Base-by-base conservation (phyloP, 2,888 invertebrate genomes). In the Xanthorhoe spadicearia region DNA sequence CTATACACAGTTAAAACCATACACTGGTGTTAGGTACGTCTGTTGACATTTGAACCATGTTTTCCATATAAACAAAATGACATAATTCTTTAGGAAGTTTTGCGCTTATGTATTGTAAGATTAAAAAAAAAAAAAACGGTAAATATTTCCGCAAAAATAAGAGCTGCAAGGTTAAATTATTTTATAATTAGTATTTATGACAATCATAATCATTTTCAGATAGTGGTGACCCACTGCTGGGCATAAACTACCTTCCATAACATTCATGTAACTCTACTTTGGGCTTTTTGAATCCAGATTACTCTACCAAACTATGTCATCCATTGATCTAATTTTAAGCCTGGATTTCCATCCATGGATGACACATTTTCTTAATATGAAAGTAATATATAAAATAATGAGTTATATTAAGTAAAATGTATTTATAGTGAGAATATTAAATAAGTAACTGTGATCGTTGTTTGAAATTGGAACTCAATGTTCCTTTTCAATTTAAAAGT, bases 21-120 rank as follows among this genome's bases (percentile, higher is more conserved):
- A 57, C 50, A 49, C 28, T 46, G 43, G 53, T 53, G 32, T 51
- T 32, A 66, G 2, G 23, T 3, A 66, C 23, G 23, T 3, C 43
- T 61, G 28, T 72, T 75, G 73, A 71, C 71, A 75, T 74, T 71
- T 64, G 23, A 70, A 73, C 70, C 73, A 19, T 68, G 72, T 71
- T 71, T 72, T 64, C 66, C 67, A 68, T 56, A 32, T 23, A 60
- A 50, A 70, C 53, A 65, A 61, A 64, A 73, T 74, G 71, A 74
- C 75, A 72, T 74, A 74, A 74, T 66, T 72, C 69, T 67, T 63
- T 61, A 76, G 74, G 72, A 74, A 73, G 73, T 70, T 61, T 51
- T 50, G 15, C 50, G 48, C 54, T 43, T 17, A 19, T n/a, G 19
- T 72, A 69, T 71, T 70, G 62, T 67, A 50, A 63, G 57, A 60